Base-by-base conservation (phyloP, 2,888 invertebrate species). In the Camponotus fellah region DNA sequence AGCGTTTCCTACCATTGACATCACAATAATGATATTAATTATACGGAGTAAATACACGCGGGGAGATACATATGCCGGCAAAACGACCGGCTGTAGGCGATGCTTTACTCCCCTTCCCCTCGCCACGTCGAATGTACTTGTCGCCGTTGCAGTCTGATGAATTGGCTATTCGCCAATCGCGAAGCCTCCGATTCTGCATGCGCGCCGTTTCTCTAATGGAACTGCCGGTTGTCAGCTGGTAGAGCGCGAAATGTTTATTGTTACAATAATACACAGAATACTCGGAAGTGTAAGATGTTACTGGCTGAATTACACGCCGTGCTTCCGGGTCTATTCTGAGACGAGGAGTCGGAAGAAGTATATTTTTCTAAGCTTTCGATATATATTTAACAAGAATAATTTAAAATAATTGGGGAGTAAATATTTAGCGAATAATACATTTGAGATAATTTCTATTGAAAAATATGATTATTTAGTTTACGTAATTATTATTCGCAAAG, bases 1-100 rank as follows among this genome's bases (percentile, higher is more conserved):
- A 84, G 84, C 64, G 74, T 84, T 89, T 83, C 84, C 84, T 85
- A 64, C 66, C 62, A 86, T 83, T 90, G 90, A 90, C 90, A 90
- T 91, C 87, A 91, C 88, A 90, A 90, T 90, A 90, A 90, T 87
- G 90, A 88, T 90, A 91, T 90, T 90, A 90, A 90, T 90, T 90
- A 90, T 88, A 2, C 0, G 6, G 2, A n/a, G 75, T 66, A 76
- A 81, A 77, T 26, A 26, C 60, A 76, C 82, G 69, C 71, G 66
- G 46, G 79, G 79, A 53, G n/a, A 53, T 53, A 53, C 8, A 90
- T 69, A 81, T 82, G 74, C 68, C 12, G 17, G 60, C 21, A 12
- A 43, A 34, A 56, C 62, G 49, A 53, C 69, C 74, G 64, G 56
- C 34, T 43, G 46, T 34, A 26, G 43, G 14, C 77, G 60, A 85